phyloP scores from a whole-genome alignment of 2,113 vertebrate species.

The Aphyosemion australe region DNA sequence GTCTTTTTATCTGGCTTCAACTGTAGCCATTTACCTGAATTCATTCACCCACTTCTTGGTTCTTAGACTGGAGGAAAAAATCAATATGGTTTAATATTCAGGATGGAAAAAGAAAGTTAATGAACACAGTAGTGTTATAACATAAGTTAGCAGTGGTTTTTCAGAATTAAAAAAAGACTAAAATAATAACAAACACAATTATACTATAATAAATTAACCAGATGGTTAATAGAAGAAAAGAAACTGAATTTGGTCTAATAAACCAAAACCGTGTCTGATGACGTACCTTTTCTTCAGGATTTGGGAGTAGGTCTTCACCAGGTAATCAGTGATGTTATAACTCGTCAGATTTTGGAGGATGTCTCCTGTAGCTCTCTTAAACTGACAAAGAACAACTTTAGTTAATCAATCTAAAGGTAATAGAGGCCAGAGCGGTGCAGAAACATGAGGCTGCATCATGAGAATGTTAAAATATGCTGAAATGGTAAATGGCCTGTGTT shows the following conservation, averaged over 20 bases:
- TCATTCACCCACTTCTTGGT: slow-evolving; percentile 93
- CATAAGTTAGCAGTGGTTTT: neutral
- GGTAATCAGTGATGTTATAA: slow-evolving; percentile 94
- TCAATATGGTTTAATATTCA: neutral
- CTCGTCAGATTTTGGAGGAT: slow-evolving; percentile 91
- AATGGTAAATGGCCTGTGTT: too few relatives aligned
- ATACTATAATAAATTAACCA: neutral
- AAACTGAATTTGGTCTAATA: neutral
- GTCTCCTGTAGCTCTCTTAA: slow-evolving; percentile 79
- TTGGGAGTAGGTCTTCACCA: slow-evolving; percentile 94
- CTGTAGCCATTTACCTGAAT: slow-evolving; percentile 82
- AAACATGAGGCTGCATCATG: neutral
- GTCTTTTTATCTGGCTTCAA: neutral
- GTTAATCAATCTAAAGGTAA: neutral
- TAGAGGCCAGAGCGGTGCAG: neutral
- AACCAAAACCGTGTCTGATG: neutral
- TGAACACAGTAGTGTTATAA: neutral
- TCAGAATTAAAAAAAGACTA: too few relatives aligned
- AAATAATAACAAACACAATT: too few relatives aligned
- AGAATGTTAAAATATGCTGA: neutral
- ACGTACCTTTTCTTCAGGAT: slow-evolving; percentile 93
- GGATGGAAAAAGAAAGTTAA: neutral
- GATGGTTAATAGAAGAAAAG: too few relatives aligned
- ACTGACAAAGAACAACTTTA: slow-evolving; percentile 49
- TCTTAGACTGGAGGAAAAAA: slow-evolving; percentile 75